These are phyloP conservation scores for Gryon sp. DNA, from an alignment of 1,140 invertebrate species.

Conservation along the genomic window DNA sequence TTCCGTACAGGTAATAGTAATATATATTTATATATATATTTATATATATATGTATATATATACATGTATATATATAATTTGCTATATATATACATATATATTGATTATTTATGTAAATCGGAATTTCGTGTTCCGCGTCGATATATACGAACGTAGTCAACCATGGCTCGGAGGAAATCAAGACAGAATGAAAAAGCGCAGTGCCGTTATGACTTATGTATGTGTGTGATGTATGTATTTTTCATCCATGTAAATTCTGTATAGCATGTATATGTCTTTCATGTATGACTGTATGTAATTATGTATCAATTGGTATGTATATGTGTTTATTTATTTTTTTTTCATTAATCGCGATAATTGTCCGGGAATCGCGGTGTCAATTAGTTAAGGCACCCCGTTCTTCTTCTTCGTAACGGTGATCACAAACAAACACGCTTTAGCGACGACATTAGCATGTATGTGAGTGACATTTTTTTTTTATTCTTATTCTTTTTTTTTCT, in stretches of 20 bases:
- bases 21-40: constrained; percentile 19
- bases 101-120: constrained; percentile 3
- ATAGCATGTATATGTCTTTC: no score
- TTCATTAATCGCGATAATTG: constrained; percentile 22
- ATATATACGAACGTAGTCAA: constrained; percentile 41
- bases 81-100: constrained; percentile 12
- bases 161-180: constrained; percentile 49
- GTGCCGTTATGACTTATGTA: constrained; percentile 31
- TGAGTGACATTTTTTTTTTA: no score
- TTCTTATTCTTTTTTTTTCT: no score
- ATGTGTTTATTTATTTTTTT: neutral
- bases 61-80: constrained; percentile 27
- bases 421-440: neutral
- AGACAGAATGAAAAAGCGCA: constrained; percentile 49
- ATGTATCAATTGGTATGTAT: neutral
- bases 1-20: constrained; percentile 19
- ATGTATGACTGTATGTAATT: no score
- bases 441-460: no score
- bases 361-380: constrained; percentile 46
- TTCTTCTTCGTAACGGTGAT: constrained; percentile 38
- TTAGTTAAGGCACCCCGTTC: constrained; percentile 61
- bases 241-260: neutral
- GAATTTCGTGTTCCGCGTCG: constrained; percentile 31
- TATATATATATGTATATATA: constrained; percentile 20
- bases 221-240: neutral